Conservation (phyloP, 2,888 invertebrate species). For the Crossocerus cetratus region DNA sequence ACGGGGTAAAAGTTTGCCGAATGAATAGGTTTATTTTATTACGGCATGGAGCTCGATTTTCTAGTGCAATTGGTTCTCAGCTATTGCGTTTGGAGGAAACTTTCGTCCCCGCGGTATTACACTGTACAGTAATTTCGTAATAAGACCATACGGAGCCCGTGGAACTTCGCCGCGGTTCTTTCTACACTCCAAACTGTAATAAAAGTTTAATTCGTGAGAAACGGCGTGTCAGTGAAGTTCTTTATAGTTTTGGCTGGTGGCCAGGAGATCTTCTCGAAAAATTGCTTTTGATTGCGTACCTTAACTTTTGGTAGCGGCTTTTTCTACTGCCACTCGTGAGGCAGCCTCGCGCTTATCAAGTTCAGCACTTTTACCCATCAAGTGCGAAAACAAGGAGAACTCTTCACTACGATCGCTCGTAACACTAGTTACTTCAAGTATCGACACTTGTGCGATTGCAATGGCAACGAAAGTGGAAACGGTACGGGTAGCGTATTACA, state of each 20-base stretch:
- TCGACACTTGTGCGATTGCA: too few species aligned
- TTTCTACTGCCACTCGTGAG: background rate
- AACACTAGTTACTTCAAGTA: background rate
- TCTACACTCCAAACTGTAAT: background rate
- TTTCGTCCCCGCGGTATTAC: too few species aligned
- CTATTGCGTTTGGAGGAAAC: too few species aligned
- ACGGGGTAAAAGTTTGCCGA: too few species aligned
- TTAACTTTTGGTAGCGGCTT: background rate
- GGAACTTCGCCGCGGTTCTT: background rate
- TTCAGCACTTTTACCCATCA: conserved; percentile 6
- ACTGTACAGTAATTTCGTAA: too few species aligned
- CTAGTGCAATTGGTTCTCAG: too few species aligned
- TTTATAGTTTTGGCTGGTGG: background rate
- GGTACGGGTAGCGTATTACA: too few species aligned
- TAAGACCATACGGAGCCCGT: too few species aligned
- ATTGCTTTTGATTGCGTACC: background rate
- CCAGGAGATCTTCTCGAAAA: background rate
- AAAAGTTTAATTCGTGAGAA: background rate
- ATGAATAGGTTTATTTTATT: too few species aligned
- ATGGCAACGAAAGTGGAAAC: too few species aligned
- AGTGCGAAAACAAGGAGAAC: conserved; percentile 4
- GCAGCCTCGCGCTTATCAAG: background rate
- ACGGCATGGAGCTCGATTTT: too few species aligned
- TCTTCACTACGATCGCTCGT: conserved; percentile 21
- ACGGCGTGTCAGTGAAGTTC: background rate